These are phyloP conservation scores for Stegana nigrithorax DNA, from an alignment of 2,888 invertebrate genomes.

Conservation along the genomic window DNA sequence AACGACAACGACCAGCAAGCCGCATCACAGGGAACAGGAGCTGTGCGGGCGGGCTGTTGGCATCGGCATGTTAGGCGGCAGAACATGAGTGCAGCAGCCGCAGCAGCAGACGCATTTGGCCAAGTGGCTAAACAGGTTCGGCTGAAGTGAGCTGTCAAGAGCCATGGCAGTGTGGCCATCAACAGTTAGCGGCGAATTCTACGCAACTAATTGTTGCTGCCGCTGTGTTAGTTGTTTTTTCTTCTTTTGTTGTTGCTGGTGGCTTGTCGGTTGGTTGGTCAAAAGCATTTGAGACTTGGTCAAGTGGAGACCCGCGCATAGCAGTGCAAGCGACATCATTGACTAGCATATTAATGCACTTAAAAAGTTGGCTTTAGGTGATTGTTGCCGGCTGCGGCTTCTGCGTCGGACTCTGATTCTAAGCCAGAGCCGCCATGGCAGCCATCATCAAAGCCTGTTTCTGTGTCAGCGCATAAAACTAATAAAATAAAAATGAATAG, in stretches of 20 bases:
- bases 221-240: neutral
- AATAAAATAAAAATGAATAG: no score
- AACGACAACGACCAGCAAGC: neutral
- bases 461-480: no score
- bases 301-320: constrained; percentile 35
- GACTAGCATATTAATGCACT: neutral
- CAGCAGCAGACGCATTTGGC: neutral
- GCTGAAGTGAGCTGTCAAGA: constrained; percentile 48
- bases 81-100: neutral
- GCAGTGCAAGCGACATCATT: neutral
- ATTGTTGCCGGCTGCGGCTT: no score
- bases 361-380: no score
- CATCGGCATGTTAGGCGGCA: neutral
- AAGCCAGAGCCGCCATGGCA: no score
- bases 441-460: no score
- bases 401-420: no score
- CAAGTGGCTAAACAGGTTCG: constrained; percentile 8
- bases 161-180: no score
- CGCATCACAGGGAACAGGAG: neutral
- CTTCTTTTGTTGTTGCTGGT: constrained; percentile 22
- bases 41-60: neutral
- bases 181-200: neutral
- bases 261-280: constrained; percentile 26
- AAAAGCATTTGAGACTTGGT: constrained; percentile 44
- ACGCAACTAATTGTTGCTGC: constrained; percentile 7